A percentile compares a stretch with the other conserved stretches of the same genome.
Evolutionary conservation across 1,140 invertebrate species (phyloP).

Genomic region (Drosophila nigromelanica): DNA sequence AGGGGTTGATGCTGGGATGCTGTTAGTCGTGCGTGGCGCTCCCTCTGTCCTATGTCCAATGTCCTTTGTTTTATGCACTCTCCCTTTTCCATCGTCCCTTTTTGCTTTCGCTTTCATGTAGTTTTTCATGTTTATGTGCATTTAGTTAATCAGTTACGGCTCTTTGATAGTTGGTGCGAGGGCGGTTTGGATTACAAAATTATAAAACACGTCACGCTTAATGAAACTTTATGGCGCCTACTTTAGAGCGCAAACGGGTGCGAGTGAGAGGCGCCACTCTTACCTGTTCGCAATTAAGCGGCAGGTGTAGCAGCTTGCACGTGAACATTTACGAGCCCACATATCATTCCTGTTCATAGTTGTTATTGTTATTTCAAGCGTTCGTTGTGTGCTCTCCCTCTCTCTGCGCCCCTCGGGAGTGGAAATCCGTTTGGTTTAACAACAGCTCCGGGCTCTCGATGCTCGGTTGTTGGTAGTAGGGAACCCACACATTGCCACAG

Average conservation of each 20-base stretch:
- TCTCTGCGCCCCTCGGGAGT: conserved; percentile 39
- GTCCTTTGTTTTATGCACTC: background rate
- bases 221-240: conserved; percentile 76
- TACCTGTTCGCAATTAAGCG: conserved; percentile 68
- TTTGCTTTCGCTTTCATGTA: conserved; percentile 20
- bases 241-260: conserved; percentile 16
- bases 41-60: background rate
- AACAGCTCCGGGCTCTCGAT: conserved; percentile 33
- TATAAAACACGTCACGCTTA: conserved; percentile 68
- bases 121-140: conserved; percentile 61
- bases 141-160: conserved; percentile 80
- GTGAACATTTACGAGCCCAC: conserved; percentile 55
- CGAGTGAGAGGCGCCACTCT: conserved; percentile 17
- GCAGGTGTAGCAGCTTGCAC: conserved; percentile 58
- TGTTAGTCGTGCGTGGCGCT: conserved; percentile 30
- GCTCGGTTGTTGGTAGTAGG: conserved; percentile 4
- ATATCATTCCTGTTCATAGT: conserved; percentile 58
- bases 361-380: conserved; percentile 73
- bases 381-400: conserved; percentile 7
- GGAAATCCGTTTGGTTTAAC: conserved; percentile 67
- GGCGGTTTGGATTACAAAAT: conserved; percentile 41
- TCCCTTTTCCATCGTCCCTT: background rate
- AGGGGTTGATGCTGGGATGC: conserved; percentile 56
- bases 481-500: conserved; percentile 33
- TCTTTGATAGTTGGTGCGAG: conserved; percentile 42